These are phyloP conservation scores for Empis stercorea DNA, from an alignment of 2,888 invertebrate species.

Conservation along the genomic window DNA sequence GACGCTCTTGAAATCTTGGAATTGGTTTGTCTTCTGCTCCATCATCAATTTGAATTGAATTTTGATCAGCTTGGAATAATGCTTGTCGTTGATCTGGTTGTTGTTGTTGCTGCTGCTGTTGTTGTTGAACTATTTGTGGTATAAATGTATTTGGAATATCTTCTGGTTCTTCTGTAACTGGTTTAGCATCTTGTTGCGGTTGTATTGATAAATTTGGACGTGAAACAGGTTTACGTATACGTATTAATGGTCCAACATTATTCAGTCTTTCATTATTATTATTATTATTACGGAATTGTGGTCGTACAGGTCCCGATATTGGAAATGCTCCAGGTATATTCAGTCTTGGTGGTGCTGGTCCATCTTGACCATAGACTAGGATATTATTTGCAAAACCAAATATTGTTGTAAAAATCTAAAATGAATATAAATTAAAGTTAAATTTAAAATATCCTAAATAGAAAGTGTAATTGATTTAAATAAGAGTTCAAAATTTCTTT, in stretches of 20 bases:
- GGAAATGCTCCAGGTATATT: conserved; percentile 51
- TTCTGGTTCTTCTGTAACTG: conserved; percentile 55
- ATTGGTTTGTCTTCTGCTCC: conserved; percentile 25
- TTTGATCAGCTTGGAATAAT: conserved; percentile 27
- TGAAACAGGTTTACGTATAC: conserved; percentile 36
- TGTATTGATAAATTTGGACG: conserved; percentile 36
- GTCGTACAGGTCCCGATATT: conserved; percentile 30
- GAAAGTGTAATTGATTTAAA: too few relatives aligned
- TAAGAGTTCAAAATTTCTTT: too few relatives aligned
- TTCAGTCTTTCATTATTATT: conserved; percentile 18
- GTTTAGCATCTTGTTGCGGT: conserved; percentile 39
- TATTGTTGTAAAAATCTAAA: conserved; percentile 12
- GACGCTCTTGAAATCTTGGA: conserved; percentile 29
- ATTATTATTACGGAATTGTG: conserved; percentile 24
- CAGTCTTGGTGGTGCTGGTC: conserved; percentile 51
- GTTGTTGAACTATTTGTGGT: conserved; percentile 33
- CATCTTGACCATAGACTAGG: conserved; percentile 37
- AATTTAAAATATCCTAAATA: too few relatives aligned
- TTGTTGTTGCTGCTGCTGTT: conserved; percentile 27
- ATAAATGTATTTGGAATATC: conserved; percentile 45
- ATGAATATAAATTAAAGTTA: conserved; percentile 4
- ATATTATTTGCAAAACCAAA: conserved; percentile 9
- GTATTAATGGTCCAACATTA: conserved; percentile 25
- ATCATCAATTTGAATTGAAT: conserved; percentile 36
- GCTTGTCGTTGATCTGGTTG: conserved; percentile 34